phyloP scores from a whole-genome alignment of 2,888 invertebrate genomes.

The Drosophila anomalata region DNA sequence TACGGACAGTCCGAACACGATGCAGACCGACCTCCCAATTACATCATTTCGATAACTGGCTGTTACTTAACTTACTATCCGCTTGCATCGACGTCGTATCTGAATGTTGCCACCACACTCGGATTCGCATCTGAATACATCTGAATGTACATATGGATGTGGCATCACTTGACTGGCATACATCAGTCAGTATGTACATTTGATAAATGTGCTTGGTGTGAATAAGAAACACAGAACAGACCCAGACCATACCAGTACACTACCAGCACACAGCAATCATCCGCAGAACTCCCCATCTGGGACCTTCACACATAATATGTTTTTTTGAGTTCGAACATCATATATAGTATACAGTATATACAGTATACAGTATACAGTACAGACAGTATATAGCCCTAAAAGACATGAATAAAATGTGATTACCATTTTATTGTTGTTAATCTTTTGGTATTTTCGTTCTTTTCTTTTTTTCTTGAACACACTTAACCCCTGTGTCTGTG shows the following conservation, averaged over 20 bases:
- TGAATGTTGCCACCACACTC: conserved; percentile 34
- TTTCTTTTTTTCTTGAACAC: conserved; percentile 37
- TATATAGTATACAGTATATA: too few relatives aligned
- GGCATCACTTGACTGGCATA: conserved; percentile 20
- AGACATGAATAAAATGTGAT: conserved; percentile 37
- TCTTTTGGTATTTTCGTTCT: conserved; percentile 44
- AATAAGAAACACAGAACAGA: conserved; percentile 8
- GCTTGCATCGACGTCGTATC: conserved; percentile 32
- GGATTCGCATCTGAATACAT: conserved; percentile 7
- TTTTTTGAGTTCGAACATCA: not conserved
- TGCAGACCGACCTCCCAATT: conserved; percentile 1
- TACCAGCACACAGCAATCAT: conserved; percentile 1
- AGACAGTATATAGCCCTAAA: not conserved
- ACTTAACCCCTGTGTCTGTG: conserved; percentile 83
- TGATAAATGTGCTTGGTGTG: conserved; percentile 25
- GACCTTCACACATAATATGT: conserved; percentile 10
- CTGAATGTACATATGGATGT: conserved; percentile 38
- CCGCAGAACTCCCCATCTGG: conserved; percentile 23
- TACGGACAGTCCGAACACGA: conserved; percentile 6
- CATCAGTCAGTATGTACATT: conserved; percentile 19
- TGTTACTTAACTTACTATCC: conserved; percentile 36
- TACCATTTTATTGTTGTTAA: conserved; percentile 48
- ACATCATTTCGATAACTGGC: conserved; percentile 25
- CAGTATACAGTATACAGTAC: too few relatives aligned
- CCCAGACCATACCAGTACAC: conserved; percentile 4